A percentile compares a stretch with the other conserved stretches of the same genome.
Evolutionary conservation across 2,888 invertebrate species (phyloP).

Genomic region (Nebria brevicollis): DNA sequence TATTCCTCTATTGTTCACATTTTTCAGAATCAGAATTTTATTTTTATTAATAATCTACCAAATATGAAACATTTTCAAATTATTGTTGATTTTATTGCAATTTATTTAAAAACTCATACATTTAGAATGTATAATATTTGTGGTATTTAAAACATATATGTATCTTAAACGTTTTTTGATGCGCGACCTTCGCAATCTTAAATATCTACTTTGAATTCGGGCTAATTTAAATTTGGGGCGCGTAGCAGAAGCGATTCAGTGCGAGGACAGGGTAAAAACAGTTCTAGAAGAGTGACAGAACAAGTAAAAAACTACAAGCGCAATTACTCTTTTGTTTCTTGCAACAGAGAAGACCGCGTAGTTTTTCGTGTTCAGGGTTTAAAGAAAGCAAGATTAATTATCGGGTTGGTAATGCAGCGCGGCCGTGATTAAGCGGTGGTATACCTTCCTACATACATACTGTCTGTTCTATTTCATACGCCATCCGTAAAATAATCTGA

Average conservation of each 20-base stretch:
- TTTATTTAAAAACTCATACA: no score
- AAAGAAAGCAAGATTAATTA: conserved; percentile 47
- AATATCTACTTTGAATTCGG: not conserved
- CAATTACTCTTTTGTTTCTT: conserved; percentile 47
- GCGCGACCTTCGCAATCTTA: no score
- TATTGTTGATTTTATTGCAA: no score
- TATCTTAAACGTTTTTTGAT: no score
- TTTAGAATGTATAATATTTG: no score
- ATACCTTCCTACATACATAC: not conserved
- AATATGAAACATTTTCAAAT: no score
- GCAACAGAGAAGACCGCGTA: conserved; percentile 12
- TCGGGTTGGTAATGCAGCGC: conserved; percentile 7
- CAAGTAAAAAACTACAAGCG: conserved; percentile 25
- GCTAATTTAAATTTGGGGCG: not conserved
- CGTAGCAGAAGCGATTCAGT: not conserved
- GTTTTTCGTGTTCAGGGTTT: conserved; percentile 31
- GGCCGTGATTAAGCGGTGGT: conserved; percentile 18
- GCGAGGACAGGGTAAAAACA: no score
- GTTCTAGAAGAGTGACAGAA: not conserved
- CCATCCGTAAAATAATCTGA: not conserved
- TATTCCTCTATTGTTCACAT: no score
- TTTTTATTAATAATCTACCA: no score
- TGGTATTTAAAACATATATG: no score
- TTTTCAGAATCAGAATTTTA: no score
- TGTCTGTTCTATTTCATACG: not conserved